Percentiles rank a stretch among this genome's conserved stretches.
phyloP scores from a whole-genome alignment of 2,797 vertebrate genomes.

The Rhodeus uyekii region DNA sequence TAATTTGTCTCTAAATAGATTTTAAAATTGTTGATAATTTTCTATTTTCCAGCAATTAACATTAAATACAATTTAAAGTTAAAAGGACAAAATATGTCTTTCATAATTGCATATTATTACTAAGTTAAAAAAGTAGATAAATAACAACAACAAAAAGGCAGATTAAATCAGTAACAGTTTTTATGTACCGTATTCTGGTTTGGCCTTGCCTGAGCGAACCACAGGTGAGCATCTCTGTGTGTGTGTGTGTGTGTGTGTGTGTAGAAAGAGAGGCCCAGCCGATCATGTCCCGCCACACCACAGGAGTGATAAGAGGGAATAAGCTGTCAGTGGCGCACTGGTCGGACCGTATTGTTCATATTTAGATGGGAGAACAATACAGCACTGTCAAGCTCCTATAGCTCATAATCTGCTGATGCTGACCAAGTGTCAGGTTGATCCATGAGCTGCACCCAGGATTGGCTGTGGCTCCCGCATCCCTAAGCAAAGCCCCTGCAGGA shows the following conservation, averaged over 20 bases:
- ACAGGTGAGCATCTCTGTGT: neutral
- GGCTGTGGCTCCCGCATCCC: slow-evolving; percentile 78
- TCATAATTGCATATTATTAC: too few species aligned
- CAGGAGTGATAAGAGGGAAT: slow-evolving; percentile 73
- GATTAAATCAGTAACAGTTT: too few species aligned
- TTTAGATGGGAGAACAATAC: slow-evolving; percentile 86
- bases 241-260: slow-evolving; percentile 16
- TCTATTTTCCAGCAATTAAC: neutral
- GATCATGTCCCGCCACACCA: slow-evolving; percentile 63
- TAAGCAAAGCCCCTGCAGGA: slow-evolving; percentile 73
- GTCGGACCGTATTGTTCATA: slow-evolving; percentile 81
- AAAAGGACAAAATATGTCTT: neutral
- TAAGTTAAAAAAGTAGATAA: too few species aligned
- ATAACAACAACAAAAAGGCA: too few species aligned
- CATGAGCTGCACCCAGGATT: slow-evolving; percentile 70
- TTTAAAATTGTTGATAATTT: neutral
- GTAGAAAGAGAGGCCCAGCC: slow-evolving; percentile 58
- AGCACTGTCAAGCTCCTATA: slow-evolving; percentile 82
- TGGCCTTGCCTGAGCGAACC: slow-evolving; percentile 9
- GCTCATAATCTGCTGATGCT: slow-evolving; percentile 88
- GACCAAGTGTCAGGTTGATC: slow-evolving; percentile 85
- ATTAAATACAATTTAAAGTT: neutral
- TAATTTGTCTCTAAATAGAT: neutral
- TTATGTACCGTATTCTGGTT: neutral
- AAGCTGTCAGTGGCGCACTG: slow-evolving; percentile 70